These are phyloP conservation scores for Poeciliopsis retropinna DNA, from an alignment of 2,113 vertebrate species.

Conservation along the genomic window DNA sequence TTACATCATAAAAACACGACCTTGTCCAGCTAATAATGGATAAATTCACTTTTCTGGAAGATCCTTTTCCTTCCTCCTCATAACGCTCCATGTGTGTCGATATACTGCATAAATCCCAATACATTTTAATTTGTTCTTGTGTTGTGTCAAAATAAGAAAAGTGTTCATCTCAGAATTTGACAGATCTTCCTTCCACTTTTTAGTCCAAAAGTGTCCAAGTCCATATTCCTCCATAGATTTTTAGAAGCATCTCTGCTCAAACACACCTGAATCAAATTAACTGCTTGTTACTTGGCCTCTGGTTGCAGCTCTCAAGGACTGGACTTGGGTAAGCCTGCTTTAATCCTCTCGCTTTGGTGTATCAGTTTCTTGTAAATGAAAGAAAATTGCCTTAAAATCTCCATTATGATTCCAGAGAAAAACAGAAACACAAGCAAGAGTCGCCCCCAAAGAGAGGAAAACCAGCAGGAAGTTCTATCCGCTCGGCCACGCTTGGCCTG, in stretches of 20 bases:
- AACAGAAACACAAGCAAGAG: slow-evolving; percentile 43
- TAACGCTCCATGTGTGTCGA: too few relatives aligned
- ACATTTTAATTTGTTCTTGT: too few relatives aligned
- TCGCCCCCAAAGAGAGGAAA: slow-evolving; percentile 33
- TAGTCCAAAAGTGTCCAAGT: too few relatives aligned
- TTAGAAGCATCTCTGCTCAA: too few relatives aligned
- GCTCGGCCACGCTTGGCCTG: slow-evolving; percentile 35
- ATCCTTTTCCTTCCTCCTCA: neutral
- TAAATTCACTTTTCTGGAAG: neutral
- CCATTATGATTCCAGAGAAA: slow-evolving; percentile 23
- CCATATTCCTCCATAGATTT: too few relatives aligned
- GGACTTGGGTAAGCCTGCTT: too few relatives aligned
- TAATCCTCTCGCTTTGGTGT: neutral
- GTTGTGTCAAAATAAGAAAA: too few relatives aligned
- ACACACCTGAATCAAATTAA: too few relatives aligned
- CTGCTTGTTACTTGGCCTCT: too few relatives aligned
- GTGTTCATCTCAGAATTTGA: neutral
- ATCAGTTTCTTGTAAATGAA: neutral
- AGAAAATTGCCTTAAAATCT: neutral
- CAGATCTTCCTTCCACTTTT: neutral
- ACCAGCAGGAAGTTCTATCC: slow-evolving; percentile 63
- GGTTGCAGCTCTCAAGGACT: too few relatives aligned
- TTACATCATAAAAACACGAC: neutral
- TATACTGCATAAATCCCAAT: too few relatives aligned
- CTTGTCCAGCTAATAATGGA: neutral